Evolutionary conservation across 2,888 invertebrate genomes (phyloP), one percentile per base, ranked within the genome.

Genomic region (Liopterus haemorrhoidalis): DNA sequence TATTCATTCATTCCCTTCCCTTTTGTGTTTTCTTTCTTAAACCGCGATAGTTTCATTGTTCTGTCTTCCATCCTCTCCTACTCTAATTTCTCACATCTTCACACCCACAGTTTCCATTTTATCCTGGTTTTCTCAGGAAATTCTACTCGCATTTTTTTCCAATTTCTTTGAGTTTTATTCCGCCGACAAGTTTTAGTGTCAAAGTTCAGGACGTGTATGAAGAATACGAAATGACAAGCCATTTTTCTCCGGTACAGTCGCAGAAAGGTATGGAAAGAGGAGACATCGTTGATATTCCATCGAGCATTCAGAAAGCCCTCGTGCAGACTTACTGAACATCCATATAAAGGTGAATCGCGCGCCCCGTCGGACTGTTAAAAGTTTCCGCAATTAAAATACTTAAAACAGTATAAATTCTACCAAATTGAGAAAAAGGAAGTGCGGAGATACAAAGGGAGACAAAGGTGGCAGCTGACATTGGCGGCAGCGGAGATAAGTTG

Each of bases 141-240:
- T 41, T 41, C 39, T n/a, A 5, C 31, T 25, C 45, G 39, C 39
- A 39, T 37, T 44, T 45, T 44, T 54, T 54, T 55, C 54, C 56
- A 52, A 57, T 54, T 56, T 54, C 56, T 56, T 51, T 52, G 47
- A 50, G 56, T 49, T 52, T 53, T 56, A 57, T 58, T 55, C 53
- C 52, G 47, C 54, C 54, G 58, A 55, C 57, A 57, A 54, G 54
- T 49, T 44, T 45, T 38, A 45, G 51, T 53, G 56, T 55, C 56
- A 55, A 57, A 57, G 54, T 56, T 57, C 51, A 35, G 38, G 46
- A 43, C 48, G 55, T 55, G 56, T 55, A 56, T 52, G 52, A 54
- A 54, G 58, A 58, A 58, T 58, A 55, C 49, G 53, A 52, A 58
- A 57, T 56, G 41, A 45, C 45, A 32, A 32, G 15, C 33, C 22